Evolutionary conservation across 2,113 vertebrate species (phyloP).

Genomic region (Aspidoscelis tigris): DNA sequence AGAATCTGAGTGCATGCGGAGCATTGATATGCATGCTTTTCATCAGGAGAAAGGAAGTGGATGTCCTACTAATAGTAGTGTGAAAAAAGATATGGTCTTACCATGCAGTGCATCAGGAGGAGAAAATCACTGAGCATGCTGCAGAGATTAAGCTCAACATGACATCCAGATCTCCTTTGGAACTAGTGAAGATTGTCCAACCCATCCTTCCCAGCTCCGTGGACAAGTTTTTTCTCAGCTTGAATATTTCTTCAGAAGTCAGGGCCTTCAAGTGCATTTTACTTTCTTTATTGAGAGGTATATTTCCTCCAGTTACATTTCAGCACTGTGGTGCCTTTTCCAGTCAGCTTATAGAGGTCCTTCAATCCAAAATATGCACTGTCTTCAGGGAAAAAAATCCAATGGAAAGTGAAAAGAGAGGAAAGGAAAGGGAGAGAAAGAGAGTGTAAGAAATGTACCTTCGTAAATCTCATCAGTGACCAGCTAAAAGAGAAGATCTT

Average conservation of each 20-base stretch:
- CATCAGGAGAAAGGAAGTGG: slow-evolving; percentile 4
- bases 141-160: slow-evolving; percentile 79
- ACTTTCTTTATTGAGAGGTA: slow-evolving; percentile 76
- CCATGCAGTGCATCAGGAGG: slow-evolving; percentile 97
- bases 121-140: slow-evolving; percentile 87
- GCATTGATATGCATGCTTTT: not conserved
- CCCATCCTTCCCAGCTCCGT: slow-evolving; percentile 76
- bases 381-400: slow-evolving; percentile 67
- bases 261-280: slow-evolving; percentile 72
- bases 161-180: slow-evolving; percentile 74
- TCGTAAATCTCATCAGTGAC: slow-evolving; percentile 53
- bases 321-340: slow-evolving; percentile 83
- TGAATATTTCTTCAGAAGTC: slow-evolving; percentile 76
- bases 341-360: slow-evolving; percentile 79
- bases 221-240: slow-evolving; percentile 74
- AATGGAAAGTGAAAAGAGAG: slow-evolving; percentile 52
- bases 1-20: slow-evolving; percentile 37
- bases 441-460: slow-evolving; percentile 55
- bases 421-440: not conserved
- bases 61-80: slow-evolving; percentile 37
- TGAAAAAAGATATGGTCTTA: slow-evolving; percentile 76
- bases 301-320: slow-evolving; percentile 81
- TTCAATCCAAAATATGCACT: slow-evolving; percentile 75
- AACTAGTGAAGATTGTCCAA: slow-evolving; percentile 73
- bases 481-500: slow-evolving; percentile 3